Base-by-base conservation (phyloP, 2,113 vertebrate species). In the Hiodon alosoides region DNA sequence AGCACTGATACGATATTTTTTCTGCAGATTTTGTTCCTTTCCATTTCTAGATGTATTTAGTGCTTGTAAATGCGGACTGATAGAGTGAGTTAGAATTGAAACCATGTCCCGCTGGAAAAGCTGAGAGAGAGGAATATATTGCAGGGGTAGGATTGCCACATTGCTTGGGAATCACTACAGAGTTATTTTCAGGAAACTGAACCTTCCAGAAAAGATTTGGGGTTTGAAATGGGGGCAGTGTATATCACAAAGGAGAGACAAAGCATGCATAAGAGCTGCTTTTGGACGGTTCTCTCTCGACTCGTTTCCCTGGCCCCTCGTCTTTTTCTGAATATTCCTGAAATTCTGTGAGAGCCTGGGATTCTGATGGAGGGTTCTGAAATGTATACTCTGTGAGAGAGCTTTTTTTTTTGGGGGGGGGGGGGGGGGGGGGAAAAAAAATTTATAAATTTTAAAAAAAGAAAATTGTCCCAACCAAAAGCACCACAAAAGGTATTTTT, bases 81-180 rank as follows among this genome's bases (percentile, higher is more conserved):
- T 76, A 76, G 70, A 77, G 75, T 79, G 81, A 78, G 75, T 75
- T 61, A 67, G 65, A 79, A 82, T 84, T 74, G 83, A 80, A 82
- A 82, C 64, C 68, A 60, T 72, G 78, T 67, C 75, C 75, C 69
- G 14, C 71, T 31, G 67, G 77, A 78, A 67, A 72, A 69, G 10
- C 17, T 31, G 31, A 31, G 54, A 64, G 31, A 73, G 75, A 80
- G 75, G 75, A 73, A 77, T 66, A 77, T 75, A 78, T 67, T 76
- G 67, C 69, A 48, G 66, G 73, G 55, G 70, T 48, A 31, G 77
- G 78, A 69, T 72, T 72, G 77, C 60, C 73, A 79, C 67, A 76
- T 80, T 78, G 71, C 73, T 76, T 78, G 50, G 58, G 77, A 68
- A 68, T 78, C 57, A 54, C 78, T 77, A 75, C 69, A 57, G 71